These are phyloP conservation scores for Pedionomus torquatus DNA, from an alignment of 2,113 vertebrate species.

Conservation along the genomic window DNA sequence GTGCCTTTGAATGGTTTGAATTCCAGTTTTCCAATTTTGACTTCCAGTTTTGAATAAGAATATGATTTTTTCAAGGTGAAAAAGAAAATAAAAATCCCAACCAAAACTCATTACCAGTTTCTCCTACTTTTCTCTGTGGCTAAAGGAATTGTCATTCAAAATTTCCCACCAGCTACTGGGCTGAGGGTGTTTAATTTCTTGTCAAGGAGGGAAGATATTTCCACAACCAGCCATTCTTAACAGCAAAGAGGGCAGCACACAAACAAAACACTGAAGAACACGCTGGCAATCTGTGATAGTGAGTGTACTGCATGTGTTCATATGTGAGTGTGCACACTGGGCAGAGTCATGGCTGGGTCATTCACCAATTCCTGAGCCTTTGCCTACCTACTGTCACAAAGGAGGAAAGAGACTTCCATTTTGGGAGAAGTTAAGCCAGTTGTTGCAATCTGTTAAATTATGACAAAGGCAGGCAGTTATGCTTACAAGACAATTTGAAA, in stretches of 20 bases:
- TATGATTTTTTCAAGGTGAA: neutral
- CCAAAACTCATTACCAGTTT: neutral
- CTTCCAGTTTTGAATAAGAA: neutral
- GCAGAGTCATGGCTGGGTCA: neutral
- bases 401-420: neutral
- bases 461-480: neutral
- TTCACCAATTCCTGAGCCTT: neutral
- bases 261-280: neutral
- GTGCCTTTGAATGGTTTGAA: neutral
- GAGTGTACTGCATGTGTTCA: neutral
- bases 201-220: neutral
- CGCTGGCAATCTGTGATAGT: neutral
- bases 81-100: neutral
- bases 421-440: neutral
- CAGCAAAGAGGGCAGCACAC: neutral
- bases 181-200: rapidly evolving
- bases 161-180: neutral
- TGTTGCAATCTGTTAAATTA: neutral
- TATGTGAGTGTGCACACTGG: neutral
- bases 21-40: neutral
- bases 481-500: neutral
- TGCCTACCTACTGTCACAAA: neutral
- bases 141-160: neutral
- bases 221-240: neutral
- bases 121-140: neutral